A percentile compares a stretch with the other conserved stretches of the same genome.
phyloP scores from a whole-genome alignment of 23 tunicate species.

The Diplosoma virens region DNA sequence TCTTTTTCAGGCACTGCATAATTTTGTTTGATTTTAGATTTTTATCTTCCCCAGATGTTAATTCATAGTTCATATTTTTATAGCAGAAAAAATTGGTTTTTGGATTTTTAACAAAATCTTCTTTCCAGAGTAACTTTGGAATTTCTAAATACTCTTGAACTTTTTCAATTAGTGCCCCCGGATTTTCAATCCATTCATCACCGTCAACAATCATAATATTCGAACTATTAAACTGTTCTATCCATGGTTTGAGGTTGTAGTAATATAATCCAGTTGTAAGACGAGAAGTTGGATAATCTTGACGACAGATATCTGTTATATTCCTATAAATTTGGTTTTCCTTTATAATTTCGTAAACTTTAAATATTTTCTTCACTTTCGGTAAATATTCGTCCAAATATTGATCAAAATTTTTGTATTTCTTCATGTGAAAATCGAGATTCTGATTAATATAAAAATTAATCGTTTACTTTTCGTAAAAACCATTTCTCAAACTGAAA shows the following conservation, averaged over 20 bases:
- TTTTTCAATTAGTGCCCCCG: constrained; percentile 21
- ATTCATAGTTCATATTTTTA: too few species aligned
- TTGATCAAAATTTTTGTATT: neutral
- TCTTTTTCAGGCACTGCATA: too few species aligned
- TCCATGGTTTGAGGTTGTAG: constrained; percentile 2
- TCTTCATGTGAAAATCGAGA: too few species aligned
- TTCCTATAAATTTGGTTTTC: too few species aligned
- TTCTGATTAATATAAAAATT: too few species aligned
- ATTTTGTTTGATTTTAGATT: too few species aligned
- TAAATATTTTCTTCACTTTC: constrained; percentile 6
- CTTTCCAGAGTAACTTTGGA: constrained; percentile 29
- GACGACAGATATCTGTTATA: too few species aligned
- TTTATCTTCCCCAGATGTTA: too few species aligned
- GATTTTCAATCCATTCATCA: constrained; percentile 3
- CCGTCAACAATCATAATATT: constrained; percentile 27
- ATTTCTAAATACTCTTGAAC: constrained; percentile 33
- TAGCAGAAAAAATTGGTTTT: constrained; percentile 31
- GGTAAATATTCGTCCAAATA: constrained; percentile 12
- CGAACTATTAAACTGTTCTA: neutral
- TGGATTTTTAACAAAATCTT: constrained; percentile 30
- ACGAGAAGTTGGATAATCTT: neutral
- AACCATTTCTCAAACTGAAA: too few species aligned
- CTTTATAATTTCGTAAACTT: too few species aligned
- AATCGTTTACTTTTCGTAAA: too few species aligned
- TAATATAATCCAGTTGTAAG: constrained; percentile 12